Conservation (phyloP, 2,888 invertebrate genomes). For the Onchidella celtica region DNA sequence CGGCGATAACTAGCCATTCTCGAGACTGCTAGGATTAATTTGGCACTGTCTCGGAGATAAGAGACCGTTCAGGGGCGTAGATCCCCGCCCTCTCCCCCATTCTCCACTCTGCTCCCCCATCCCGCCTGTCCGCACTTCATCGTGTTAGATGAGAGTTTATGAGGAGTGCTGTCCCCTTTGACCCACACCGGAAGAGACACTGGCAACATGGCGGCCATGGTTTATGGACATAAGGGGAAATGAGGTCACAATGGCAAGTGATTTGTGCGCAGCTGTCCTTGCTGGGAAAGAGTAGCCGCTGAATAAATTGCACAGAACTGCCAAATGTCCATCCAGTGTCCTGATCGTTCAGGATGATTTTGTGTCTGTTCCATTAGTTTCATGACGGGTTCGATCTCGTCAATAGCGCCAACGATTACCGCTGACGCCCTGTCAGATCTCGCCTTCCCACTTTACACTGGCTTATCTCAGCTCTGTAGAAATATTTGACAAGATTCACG, state of each 20-base stretch:
- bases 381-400: no score
- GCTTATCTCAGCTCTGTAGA: no score
- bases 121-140: constrained; percentile 5
- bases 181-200: constrained; percentile 1
- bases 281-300: neutral
- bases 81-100: neutral
- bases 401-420: no score
- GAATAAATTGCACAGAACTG: neutral
- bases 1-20: neutral
- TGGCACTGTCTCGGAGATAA: constrained; percentile 4
- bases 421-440: no score
- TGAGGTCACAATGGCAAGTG: neutral
- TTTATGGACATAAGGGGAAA: constrained; percentile 14
- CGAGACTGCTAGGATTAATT: neutral
- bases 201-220: constrained; percentile 8
- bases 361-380: neutral
- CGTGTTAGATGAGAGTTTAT: constrained; percentile 24
- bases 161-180: neutral
- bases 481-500: no score
- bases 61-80: neutral
- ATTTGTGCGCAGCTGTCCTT: neutral
- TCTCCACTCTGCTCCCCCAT: neutral
- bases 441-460: no score
- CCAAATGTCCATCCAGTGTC: neutral
- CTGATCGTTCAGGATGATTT: neutral